These are phyloP conservation scores for Gambelia wislizenii DNA, from an alignment of 2,797 vertebrate genomes.

Conservation along the genomic window DNA sequence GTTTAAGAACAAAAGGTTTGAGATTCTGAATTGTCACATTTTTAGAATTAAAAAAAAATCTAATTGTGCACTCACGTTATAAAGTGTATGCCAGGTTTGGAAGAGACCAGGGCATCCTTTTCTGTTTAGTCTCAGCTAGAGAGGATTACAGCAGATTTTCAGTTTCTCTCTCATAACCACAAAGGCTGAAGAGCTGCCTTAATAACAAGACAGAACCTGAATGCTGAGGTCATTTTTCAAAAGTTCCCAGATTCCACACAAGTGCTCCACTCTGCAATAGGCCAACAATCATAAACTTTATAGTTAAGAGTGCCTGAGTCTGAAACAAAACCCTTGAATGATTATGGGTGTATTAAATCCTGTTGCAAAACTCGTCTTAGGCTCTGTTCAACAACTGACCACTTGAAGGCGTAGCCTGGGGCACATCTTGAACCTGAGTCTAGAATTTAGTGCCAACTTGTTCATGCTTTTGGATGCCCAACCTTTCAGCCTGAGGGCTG, in stretches of 20 bases:
- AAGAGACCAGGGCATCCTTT: background rate
- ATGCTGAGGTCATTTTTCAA: background rate
- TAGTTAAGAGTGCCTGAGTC: background rate
- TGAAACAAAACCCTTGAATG: background rate
- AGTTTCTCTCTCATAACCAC: background rate
- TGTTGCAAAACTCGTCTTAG: too few species aligned
- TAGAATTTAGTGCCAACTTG: background rate
- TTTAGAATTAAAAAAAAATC: background rate
- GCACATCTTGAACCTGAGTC: background rate
- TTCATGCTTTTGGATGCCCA: background rate
- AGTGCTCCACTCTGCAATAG: too few species aligned
- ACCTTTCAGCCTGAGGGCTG: background rate
- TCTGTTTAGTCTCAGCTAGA: background rate
- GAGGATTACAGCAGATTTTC: background rate
- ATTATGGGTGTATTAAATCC: background rate
- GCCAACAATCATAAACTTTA: background rate
- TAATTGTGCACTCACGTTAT: background rate
- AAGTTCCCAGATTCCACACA: background rate
- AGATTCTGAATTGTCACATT: background rate
- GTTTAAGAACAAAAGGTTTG: background rate
- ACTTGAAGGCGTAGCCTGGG: background rate
- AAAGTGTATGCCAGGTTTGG: background rate
- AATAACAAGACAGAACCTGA: background rate
- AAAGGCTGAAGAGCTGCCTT: background rate
- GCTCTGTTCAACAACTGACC: background rate